Base-by-base conservation (phyloP, 2,113 vertebrate genomes). In the Siniperca chuatsi region DNA sequence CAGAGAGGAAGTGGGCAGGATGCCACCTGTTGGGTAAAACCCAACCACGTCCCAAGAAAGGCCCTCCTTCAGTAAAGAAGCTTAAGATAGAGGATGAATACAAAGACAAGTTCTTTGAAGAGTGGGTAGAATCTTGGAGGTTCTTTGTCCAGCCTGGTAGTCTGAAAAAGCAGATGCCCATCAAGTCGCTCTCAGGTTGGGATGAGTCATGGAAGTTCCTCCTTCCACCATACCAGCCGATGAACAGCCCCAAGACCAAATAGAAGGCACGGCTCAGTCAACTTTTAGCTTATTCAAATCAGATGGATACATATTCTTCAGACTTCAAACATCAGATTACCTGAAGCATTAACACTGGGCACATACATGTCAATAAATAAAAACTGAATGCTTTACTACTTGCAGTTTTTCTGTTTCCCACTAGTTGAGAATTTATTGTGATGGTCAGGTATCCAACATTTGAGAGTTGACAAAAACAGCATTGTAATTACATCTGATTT, bases 81-180 rank as follows among this genome's bases (percentile, higher is more conserved):
- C 6, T 13, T 1, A 68, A 70, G 5, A 6, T 29, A 10, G 54
- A 83, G 15, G 74, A 68, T 4, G 42, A 85, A 60, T 40, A 21
- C 4, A 44, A 67, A 23, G 46, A 86, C 10, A 87, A 48, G 50
- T 79, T 88, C 16, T 78, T 70, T 21, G 81, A 90, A 29, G 80
- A 91, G 23, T 95, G 94, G 93, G 72, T 20, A 7, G 92, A 90
- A 29, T 93, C 93, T 3, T 94, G 93, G 95, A 93, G 58, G 77
- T 83, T 91, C 52, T 46, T 89, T 12, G 35, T 75, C 9, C 12
- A 29, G 9, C 62, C 72, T 6, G 54, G 18, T 35, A 69, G 21
- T 21, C 18, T 70, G 54, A 90, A 88, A 70, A 87, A 61, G n/a
- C 48, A 73, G 4, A 78, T 23, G 20, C 11, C 58, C 0, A 37